Percentiles rank a stretch among this genome's conserved stretches.
Evolutionary conservation across 2,113 vertebrate species (phyloP).

Genomic region (Hypomesus transpacificus): DNA sequence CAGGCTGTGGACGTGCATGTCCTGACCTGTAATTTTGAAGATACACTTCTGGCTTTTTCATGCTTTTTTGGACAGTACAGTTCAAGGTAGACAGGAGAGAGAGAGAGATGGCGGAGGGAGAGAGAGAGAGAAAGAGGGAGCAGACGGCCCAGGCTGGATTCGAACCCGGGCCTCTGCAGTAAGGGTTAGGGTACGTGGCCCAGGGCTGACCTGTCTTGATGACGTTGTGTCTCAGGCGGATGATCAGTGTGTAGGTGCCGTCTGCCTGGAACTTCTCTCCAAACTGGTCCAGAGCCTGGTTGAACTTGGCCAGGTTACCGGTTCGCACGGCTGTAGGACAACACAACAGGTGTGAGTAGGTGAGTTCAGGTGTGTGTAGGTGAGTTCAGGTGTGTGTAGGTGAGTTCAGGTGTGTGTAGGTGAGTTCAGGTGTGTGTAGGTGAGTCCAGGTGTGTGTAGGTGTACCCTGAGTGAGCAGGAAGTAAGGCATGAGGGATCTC

Average conservation of each 20-base stretch:
- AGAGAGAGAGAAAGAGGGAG: neutral
- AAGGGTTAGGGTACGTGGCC: no score
- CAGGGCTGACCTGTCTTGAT: slow-evolving; percentile 88
- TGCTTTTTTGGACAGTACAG: neutral
- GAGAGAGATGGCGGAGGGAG: neutral
- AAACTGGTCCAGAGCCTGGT: slow-evolving; percentile 94
- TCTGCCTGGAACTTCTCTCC: slow-evolving; percentile 96
- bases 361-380: neutral
- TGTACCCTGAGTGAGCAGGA: slow-evolving; percentile 93
- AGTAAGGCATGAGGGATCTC: slow-evolving; percentile 96
- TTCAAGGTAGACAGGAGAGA: neutral
- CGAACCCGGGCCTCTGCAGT: no score
- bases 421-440: neutral
- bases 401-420: neutral
- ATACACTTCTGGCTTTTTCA: no score
- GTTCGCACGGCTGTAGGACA: slow-evolving; percentile 83
- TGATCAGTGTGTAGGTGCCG: slow-evolving; percentile 97
- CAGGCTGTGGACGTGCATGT: no score
- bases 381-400: neutral
- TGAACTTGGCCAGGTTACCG: slow-evolving; percentile 95
- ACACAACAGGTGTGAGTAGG: neutral
- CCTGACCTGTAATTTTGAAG: no score
- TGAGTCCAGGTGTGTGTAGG: neutral
- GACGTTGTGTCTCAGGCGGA: slow-evolving; percentile 95
- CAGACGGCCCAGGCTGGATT: slow-evolving; percentile 3